Conservation (phyloP, 2,113 vertebrate species). For the Heptranchias perlo region DNA sequence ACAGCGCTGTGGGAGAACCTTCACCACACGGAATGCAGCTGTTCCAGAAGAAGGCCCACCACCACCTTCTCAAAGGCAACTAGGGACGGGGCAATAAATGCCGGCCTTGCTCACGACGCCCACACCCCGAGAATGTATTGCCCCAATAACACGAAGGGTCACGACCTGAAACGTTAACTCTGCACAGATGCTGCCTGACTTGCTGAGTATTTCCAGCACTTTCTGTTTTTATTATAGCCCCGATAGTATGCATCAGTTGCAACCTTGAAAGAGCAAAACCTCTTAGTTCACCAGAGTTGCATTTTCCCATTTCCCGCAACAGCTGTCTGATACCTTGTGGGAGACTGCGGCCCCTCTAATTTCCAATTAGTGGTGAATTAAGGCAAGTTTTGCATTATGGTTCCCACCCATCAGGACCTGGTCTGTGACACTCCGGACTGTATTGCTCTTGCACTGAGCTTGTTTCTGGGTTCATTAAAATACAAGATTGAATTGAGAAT, state of each 20-base stretch:
- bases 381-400: not conserved
- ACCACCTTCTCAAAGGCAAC: too few species aligned
- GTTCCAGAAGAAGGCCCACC: too few species aligned
- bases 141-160: too few species aligned
- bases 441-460: not conserved
- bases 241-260: not conserved
- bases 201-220: too few species aligned
- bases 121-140: not conserved
- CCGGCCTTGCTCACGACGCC: too few species aligned
- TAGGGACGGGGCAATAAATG: not conserved
- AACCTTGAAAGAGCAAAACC: not conserved
- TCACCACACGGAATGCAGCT: not conserved
- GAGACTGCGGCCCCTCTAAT: not conserved
- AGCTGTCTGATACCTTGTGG: not conserved
- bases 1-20: not conserved
- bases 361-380: not conserved
- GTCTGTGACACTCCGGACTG: not conserved
- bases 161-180: too few species aligned
- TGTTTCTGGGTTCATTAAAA: not conserved
- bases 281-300: not conserved
- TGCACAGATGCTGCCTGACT: too few species aligned
- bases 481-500: not conserved
- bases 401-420: too few species aligned
- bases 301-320: not conserved
- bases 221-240: too few species aligned